Evolutionary conservation across 2,113 vertebrate genomes (phyloP).

Genomic region (Ceyx cyanopectus): DNA sequence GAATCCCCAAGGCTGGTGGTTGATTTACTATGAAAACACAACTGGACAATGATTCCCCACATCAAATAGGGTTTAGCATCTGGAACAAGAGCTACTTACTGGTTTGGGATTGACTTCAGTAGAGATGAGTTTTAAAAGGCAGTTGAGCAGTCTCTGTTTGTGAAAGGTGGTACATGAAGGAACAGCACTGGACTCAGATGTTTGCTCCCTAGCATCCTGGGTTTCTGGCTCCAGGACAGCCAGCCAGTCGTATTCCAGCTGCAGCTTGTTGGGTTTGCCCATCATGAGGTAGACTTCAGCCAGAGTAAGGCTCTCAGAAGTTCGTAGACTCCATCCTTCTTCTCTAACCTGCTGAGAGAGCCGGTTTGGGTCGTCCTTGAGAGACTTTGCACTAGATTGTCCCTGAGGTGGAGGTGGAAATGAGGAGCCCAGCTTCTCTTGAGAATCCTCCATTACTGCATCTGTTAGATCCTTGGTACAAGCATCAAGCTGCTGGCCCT

Average conservation of each 20-base stretch:
- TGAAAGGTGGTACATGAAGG: slow-evolving; percentile 62
- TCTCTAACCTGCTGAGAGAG: slow-evolving; percentile 87
- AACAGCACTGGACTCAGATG: slow-evolving; percentile 18
- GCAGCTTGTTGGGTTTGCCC: slow-evolving; percentile 94
- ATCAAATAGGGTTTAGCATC: not conserved
- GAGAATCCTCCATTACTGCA: slow-evolving; percentile 67
- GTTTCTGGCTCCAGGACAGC: slow-evolving; percentile 71
- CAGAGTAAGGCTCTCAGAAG: slow-evolving; percentile 91
- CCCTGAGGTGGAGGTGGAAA: slow-evolving; percentile 72
- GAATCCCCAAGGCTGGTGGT: not conserved
- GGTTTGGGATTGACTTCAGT: slow-evolving; percentile 95
- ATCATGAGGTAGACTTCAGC: slow-evolving; percentile 99
- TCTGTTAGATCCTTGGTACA: slow-evolving; percentile 75
- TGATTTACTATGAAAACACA: not conserved
- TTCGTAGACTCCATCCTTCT: slow-evolving; percentile 92
- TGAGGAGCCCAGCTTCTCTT: slow-evolving; percentile 71
- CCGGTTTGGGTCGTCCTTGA: slow-evolving; percentile 75
- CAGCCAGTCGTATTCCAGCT: slow-evolving; percentile 97
- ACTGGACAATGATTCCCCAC: not conserved
- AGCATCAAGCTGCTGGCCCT: slow-evolving; percentile 53
- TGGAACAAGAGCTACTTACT: slow-evolving; percentile 77
- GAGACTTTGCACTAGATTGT: slow-evolving; percentile 68
- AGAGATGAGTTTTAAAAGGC: slow-evolving; percentile 91
- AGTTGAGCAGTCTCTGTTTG: slow-evolving; percentile 88
- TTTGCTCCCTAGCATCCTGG: slow-evolving; percentile 57